Percentiles rank a stretch among this genome's conserved stretches.
Evolutionary conservation across 2,888 invertebrate species (phyloP).

Genomic region (Anarsia innoxiella): DNA sequence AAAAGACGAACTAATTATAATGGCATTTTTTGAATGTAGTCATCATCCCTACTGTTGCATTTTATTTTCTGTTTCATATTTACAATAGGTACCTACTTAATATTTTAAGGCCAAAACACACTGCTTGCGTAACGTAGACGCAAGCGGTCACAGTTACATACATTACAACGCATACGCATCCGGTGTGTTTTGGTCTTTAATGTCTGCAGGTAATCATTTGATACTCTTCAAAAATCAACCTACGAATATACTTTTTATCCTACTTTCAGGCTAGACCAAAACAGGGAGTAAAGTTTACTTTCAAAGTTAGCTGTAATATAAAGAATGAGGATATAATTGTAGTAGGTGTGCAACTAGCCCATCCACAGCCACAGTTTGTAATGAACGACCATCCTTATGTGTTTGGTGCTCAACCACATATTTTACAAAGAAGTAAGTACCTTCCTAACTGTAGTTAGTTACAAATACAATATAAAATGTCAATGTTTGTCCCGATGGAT

Average conservation of each 20-base stretch:
- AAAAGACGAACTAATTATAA: no score
- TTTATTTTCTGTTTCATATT: no score
- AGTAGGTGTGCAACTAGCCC: slow-evolving; percentile 42
- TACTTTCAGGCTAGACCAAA: slow-evolving; percentile 39
- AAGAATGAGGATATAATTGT: slow-evolving; percentile 38
- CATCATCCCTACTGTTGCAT: no score
- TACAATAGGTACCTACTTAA: no score
- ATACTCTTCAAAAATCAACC: background rate
- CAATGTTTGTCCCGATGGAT: no score
- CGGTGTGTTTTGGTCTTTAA: background rate
- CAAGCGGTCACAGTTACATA: no score
- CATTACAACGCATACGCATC: background rate
- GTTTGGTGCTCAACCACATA: slow-evolving; percentile 35
- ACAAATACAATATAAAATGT: no score
- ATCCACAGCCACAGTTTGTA: slow-evolving; percentile 46
- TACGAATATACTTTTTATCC: background rate
- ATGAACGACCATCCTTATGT: slow-evolving; percentile 37
- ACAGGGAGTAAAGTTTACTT: slow-evolving; percentile 36
- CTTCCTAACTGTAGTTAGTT: no score
- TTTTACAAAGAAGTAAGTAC: slow-evolving; percentile 38
- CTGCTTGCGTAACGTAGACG: no score
- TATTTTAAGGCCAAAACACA: no score
- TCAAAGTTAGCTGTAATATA: slow-evolving; percentile 39
- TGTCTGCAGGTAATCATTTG: background rate
- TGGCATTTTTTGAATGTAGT: no score